Evolutionary conservation across 2,113 vertebrate species (phyloP).

Genomic region (Mirza zaza): DNA sequence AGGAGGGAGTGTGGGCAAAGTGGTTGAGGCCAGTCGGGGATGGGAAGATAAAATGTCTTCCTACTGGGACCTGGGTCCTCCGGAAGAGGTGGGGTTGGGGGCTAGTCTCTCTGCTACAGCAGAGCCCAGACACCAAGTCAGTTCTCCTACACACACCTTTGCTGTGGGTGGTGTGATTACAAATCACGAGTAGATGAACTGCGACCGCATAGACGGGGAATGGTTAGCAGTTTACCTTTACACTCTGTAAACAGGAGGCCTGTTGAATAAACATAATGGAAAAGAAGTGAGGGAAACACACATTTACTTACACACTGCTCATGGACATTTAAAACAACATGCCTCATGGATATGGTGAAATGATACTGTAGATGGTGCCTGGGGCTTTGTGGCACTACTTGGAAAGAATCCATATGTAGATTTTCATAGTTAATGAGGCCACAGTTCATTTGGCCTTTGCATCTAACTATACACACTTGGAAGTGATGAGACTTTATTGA

Average conservation of each 20-base stretch:
- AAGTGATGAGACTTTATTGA: neutral
- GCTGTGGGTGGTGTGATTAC: no score
- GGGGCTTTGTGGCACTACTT: neutral
- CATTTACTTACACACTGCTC: neutral
- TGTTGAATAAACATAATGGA: neutral
- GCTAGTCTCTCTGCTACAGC: neutral
- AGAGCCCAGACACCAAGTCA: neutral
- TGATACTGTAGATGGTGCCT: fast-evolving
- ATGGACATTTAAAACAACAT: neutral
- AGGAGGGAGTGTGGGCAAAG: neutral
- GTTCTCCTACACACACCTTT: neutral
- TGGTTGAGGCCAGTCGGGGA: neutral
- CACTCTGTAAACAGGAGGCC: neutral
- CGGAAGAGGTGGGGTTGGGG: neutral
- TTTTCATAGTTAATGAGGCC: neutral
- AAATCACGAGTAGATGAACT: neutral
- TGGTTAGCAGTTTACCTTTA: neutral
- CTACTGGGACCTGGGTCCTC: neutral
- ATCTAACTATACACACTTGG: neutral
- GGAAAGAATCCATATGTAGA: neutral
- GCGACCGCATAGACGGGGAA: neutral
- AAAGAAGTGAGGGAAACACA: neutral
- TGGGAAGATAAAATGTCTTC: neutral
- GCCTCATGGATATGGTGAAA: no score
- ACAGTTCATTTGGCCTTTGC: neutral